A percentile compares a stretch with the other conserved stretches of the same genome.
phyloP scores from a whole-genome alignment of 2,113 vertebrate genomes.

The Phylloscopus whistleri region DNA sequence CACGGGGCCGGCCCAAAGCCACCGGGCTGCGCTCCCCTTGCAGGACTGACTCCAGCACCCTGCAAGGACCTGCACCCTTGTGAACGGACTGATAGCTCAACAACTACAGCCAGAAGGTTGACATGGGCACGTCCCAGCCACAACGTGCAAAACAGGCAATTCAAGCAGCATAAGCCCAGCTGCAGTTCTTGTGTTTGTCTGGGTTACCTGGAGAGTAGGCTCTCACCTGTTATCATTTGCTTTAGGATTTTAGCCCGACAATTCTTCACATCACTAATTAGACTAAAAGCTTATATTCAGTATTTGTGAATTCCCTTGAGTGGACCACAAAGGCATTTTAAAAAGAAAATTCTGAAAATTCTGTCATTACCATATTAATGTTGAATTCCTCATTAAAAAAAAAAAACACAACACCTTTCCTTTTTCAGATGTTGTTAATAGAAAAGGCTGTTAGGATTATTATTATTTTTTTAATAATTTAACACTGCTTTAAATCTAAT shows the following conservation, averaged over 20 bases:
- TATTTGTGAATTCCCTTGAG: not conserved
- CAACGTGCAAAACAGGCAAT: accelerated
- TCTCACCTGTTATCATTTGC: not conserved
- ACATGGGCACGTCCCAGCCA: not conserved
- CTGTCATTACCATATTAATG: not conserved
- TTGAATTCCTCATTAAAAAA: not conserved
- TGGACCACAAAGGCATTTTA: not conserved
- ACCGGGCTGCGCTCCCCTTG: accelerated
- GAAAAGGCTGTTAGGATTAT: not conserved
- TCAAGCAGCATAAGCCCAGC: not conserved
- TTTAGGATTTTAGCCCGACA: not conserved
- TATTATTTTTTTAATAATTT: not conserved
- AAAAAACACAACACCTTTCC: not conserved
- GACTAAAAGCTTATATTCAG: constrained; percentile 20
- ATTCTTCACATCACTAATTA: constrained; percentile 9
- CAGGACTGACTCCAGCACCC: not conserved
- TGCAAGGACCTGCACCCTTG: not conserved
- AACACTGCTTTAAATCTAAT: not conserved
- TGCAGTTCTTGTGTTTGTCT: not conserved
- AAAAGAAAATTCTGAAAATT: constrained; percentile 15
- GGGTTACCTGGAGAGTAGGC: accelerated
- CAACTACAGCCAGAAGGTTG: not conserved
- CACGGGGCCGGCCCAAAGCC: not conserved
- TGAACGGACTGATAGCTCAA: accelerated
- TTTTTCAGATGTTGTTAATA: constrained; percentile 1